A percentile compares a stretch with the other conserved stretches of the same genome.
These are phyloP conservation scores for Nasonia oneida DNA, from an alignment of 2,888 invertebrate species.

Conservation along the genomic window DNA sequence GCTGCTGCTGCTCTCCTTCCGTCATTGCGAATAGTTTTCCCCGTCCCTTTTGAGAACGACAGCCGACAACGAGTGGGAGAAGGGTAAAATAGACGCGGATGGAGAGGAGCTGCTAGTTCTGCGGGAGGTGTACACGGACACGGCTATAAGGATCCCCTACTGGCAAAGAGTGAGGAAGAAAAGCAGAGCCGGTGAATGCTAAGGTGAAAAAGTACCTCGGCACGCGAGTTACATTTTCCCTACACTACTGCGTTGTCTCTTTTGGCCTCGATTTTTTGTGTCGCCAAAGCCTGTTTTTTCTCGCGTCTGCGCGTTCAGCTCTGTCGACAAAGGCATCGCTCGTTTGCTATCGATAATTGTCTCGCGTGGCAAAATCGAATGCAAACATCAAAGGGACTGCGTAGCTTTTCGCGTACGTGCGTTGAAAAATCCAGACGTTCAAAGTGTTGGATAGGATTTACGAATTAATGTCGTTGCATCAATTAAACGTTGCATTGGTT, in stretches of 20 bases:
- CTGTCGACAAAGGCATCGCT: background rate
- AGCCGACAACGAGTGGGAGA: constrained; percentile 26
- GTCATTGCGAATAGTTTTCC: constrained; percentile 61
- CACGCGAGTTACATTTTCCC: constrained; percentile 58
- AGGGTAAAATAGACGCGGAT: constrained; percentile 19
- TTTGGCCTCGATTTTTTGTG: constrained; percentile 37
- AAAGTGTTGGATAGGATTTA: background rate
- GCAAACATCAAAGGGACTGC: background rate
- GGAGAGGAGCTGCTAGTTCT: background rate
- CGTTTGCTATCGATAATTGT: constrained; percentile 5
- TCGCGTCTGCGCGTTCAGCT: background rate
- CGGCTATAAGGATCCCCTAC: background rate
- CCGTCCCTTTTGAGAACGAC: constrained; percentile 59
- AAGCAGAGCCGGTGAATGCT: background rate
- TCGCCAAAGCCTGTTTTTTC: constrained; percentile 40
- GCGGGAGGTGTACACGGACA: background rate
- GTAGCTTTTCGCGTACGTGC: background rate
- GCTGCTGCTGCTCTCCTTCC: constrained; percentile 52
- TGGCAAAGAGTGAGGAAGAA: background rate
- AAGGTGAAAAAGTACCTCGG: constrained; percentile 44
- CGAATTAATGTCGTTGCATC: background rate
- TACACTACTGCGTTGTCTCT: background rate
- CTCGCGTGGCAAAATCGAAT: background rate
- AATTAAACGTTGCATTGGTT: background rate
- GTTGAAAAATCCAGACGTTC: background rate